These are phyloP conservation scores for Porites lobata DNA, from an alignment of 92 coral and sea anemone species.

Conservation along the genomic window DNA sequence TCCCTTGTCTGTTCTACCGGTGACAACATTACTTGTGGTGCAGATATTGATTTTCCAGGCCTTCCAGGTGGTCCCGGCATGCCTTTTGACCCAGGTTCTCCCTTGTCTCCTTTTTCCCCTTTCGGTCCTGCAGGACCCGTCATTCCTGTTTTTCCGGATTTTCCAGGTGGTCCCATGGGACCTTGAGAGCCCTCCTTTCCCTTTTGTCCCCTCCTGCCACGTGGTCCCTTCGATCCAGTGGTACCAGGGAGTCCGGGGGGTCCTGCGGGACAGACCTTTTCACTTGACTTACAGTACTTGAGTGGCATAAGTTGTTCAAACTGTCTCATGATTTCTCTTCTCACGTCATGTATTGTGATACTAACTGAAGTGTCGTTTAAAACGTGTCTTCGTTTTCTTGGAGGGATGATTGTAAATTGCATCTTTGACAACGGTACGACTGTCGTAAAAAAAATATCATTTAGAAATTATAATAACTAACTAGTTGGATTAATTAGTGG, in stretches of 20 bases:
- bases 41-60: neutral
- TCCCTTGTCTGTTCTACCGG: neutral
- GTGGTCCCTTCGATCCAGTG: neutral
- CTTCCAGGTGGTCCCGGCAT: neutral
- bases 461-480: too few species aligned
- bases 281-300: slow-evolving; percentile 7
- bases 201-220: slow-evolving; percentile 1
- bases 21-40: neutral
- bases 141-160: neutral
- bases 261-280: slow-evolving; percentile 18
- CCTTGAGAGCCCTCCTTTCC: neutral
- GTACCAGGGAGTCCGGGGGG: slow-evolving; percentile 26
- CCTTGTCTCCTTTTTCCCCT: slow-evolving; percentile 3
- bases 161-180: slow-evolving; percentile 6
- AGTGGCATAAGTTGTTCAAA: slow-evolving; percentile 8
- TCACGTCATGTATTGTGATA: slow-evolving; percentile 5
- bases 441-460: too few species aligned
- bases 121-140: neutral
- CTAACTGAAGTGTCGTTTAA: neutral
- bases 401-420: neutral
- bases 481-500: too few species aligned
- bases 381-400: slow-evolving; percentile 4
- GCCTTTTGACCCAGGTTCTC: neutral
- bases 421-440: too few species aligned
- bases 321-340: neutral